These are phyloP conservation scores for Hydractinia symbiolongicarpus DNA, from an alignment of 30 jellyfish, hydroid and myxozoan genomes.

Conservation along the genomic window DNA sequence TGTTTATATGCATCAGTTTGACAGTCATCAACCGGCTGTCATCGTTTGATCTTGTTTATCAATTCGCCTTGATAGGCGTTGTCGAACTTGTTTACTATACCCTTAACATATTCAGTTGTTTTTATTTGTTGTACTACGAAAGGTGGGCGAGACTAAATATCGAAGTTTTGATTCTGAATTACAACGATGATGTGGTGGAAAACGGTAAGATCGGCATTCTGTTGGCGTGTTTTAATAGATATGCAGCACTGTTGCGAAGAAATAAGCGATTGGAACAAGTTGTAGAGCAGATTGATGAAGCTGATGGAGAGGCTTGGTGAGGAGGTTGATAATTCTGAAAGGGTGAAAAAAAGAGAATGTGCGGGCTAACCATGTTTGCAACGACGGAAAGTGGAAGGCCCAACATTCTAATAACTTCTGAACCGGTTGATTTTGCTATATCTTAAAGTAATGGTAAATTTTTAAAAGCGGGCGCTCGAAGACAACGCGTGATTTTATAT, in stretches of 20 bases:
- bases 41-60: constrained; percentile 85
- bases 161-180: constrained; percentile 44
- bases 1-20: constrained; percentile 66
- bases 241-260: constrained; percentile 55
- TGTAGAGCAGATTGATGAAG: constrained; percentile 44
- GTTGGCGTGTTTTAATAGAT: constrained; percentile 44
- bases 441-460: too few relatives aligned
- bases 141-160: constrained; percentile 78
- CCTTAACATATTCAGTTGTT: constrained; percentile 64
- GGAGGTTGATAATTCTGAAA: too few relatives aligned
- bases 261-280: constrained; percentile 63
- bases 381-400: too few relatives aligned
- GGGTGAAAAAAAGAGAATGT: too few relatives aligned
- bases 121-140: constrained; percentile 57
- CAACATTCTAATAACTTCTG: too few relatives aligned
- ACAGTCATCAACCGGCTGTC: constrained; percentile 75
- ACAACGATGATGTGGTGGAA: constrained; percentile 22
- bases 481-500: too few relatives aligned
- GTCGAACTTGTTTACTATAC: constrained; percentile 71
- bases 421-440: too few relatives aligned
- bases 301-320: constrained; percentile 13
- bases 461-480: too few relatives aligned
- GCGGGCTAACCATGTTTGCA: too few relatives aligned
- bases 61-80: constrained; percentile 74
- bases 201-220: constrained; percentile 35